Base-by-base conservation (phyloP, 2,888 invertebrate species). In the Calephelis perditalis region DNA sequence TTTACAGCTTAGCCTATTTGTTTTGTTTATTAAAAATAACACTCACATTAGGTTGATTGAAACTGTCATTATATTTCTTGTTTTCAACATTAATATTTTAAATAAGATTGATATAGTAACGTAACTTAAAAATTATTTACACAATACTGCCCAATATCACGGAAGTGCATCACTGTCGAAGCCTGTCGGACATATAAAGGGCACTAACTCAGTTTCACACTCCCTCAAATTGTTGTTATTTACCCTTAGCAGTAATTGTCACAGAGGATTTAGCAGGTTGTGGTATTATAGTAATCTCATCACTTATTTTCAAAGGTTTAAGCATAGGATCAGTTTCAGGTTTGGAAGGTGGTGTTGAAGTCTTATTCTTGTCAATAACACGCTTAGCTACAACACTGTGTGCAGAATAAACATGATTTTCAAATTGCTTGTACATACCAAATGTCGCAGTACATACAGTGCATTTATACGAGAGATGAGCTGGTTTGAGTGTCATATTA, bases 361-460 rank as follows among this genome's bases (percentile, higher is more conserved):
- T 81, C 75, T 92, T 94, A 76, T 94, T 94, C 80, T 95, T 95
- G 75, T 95, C 96, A 93, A 96, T 95, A 43, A 95, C 96, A 66
- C 96, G 94, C 76, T 97, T 96, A 54, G 97, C 96, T 55, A 97
- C 97, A 47, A 97, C 96, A 83, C 97, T 97, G 78, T 98, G 98
- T 59, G 97, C 97, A 46, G 97, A 97, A 79, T 98, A 98, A 5
- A 98, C 98, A 82, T 98, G 98, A 79, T 96, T 97, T 80, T 98
- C 98, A 78, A 98, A 98, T 75, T 97, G 96, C 90, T 97, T 97
- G 91, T 98, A 98, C 96, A 98, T 97, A 70, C 97, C 97, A 81
- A 98, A 98, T 26, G 97, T 97, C 62, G 97, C 97, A 62, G 97
- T 97, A 86, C 98, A 98, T 58, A 98, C 98, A 43, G 97, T 98